phyloP scores from a whole-genome alignment of 2,113 vertebrate species.

The Ailuropoda melanoleuca region DNA sequence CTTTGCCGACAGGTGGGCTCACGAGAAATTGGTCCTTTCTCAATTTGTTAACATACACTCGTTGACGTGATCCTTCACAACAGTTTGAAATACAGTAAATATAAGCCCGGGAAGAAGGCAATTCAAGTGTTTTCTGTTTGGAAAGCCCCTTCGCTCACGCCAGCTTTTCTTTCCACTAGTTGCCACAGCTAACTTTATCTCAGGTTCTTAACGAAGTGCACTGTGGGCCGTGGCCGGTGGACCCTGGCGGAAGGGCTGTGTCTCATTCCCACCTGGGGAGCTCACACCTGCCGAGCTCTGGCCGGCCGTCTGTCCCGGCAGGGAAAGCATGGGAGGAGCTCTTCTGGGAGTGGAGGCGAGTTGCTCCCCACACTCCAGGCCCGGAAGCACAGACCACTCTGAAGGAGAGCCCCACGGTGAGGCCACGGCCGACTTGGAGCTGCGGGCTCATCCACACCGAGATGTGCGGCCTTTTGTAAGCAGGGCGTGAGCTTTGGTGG shows the following conservation, averaged over 20 bases:
- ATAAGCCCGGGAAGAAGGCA: neutral
- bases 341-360: neutral
- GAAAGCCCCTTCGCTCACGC: neutral
- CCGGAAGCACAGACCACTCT: neutral
- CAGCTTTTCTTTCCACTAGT: neutral
- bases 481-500: fast-evolving
- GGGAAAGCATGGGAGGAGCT: neutral
- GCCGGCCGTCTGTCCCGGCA: neutral
- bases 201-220: neutral
- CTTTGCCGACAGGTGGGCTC: neutral
- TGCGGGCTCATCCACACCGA: neutral
- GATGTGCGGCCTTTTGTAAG: neutral
- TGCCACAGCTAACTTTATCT: neutral
- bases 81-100: neutral
- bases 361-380: neutral
- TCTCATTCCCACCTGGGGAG: neutral
- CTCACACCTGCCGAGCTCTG: neutral
- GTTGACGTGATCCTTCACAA: neutral
- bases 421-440: neutral
- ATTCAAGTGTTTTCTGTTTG: neutral
- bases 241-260: neutral
- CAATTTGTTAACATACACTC: neutral
- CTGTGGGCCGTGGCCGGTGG: neutral
- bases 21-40: neutral
- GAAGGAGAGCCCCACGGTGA: neutral